Conservation (phyloP, 2,888 invertebrate genomes). For the Lumbricus terrestris region DNA sequence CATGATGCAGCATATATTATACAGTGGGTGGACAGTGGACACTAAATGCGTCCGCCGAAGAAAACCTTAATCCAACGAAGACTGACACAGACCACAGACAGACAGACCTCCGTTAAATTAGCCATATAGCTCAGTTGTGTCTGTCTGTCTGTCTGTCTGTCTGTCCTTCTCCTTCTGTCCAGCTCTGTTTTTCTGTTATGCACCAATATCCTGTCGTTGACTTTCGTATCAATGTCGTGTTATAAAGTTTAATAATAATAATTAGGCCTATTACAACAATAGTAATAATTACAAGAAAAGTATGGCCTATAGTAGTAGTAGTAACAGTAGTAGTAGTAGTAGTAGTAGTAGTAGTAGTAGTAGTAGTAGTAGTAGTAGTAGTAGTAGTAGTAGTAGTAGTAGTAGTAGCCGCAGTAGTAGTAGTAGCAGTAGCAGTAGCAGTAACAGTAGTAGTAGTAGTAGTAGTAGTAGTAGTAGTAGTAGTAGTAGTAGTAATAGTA, state of each 20-base stretch:
- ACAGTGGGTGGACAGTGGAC: too few species aligned
- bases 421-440: too few species aligned
- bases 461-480: neutral
- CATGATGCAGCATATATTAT: too few species aligned
- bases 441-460: neutral
- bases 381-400: neutral
- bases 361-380: neutral
- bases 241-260: too few species aligned
- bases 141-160: neutral
- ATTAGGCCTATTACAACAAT: too few species aligned
- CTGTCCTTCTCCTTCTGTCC: too few species aligned
- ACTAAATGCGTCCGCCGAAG: neutral
- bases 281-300: too few species aligned
- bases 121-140: neutral
- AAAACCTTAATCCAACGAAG: neutral
- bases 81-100: neutral
- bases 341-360: constrained; percentile 9
- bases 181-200: too few species aligned
- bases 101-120: neutral
- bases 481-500: neutral
- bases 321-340: neutral
- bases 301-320: too few species aligned
- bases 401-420: neutral
- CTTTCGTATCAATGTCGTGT: too few species aligned
- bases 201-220: too few species aligned